These are phyloP conservation scores for Austrolebias charrua DNA, from an alignment of 2,797 vertebrate species.

Conservation along the genomic window DNA sequence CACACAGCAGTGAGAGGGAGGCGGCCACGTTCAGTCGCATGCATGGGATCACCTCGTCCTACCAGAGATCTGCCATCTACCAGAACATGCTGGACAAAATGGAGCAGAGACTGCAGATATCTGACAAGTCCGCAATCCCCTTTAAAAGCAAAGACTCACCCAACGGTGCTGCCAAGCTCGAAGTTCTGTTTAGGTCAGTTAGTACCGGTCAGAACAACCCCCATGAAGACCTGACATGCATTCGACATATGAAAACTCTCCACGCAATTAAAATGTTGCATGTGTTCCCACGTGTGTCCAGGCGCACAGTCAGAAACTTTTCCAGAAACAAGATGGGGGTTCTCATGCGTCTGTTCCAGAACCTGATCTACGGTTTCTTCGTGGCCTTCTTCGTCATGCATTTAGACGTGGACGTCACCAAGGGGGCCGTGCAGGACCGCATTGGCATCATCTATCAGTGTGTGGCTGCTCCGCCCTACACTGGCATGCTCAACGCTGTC, in stretches of 20 bases:
- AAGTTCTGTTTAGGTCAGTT: constrained; percentile 91
- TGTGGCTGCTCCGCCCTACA: constrained; percentile 87
- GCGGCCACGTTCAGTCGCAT: constrained; percentile 88
- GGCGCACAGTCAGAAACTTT: constrained; percentile 86
- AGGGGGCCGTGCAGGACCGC: constrained; percentile 92
- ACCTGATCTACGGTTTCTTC: constrained; percentile 89
- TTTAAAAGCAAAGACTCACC: constrained; percentile 92
- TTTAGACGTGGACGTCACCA: constrained; percentile 78
- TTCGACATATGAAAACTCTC: not conserved
- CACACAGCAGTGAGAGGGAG: constrained; percentile 87
- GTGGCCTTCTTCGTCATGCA: constrained; percentile 88
- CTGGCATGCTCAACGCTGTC: constrained; percentile 93
- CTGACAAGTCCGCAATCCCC: constrained; percentile 81
- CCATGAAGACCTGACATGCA: no score
- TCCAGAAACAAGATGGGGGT: constrained; percentile 89
- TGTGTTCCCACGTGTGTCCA: constrained; percentile 53
- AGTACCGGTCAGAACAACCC: constrained; percentile 21
- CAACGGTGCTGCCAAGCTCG: constrained; percentile 78
- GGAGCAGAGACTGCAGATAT: constrained; percentile 73
- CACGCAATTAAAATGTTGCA: not conserved
- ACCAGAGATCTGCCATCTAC: constrained; percentile 83
- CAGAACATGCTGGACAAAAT: constrained; percentile 77
- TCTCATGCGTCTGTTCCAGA: constrained; percentile 92
- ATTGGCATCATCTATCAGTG: constrained; percentile 92
- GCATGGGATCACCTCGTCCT: constrained; percentile 85